Base-by-base conservation (phyloP, 2,113 vertebrate genomes). In the Cheirogaleus medius region DNA sequence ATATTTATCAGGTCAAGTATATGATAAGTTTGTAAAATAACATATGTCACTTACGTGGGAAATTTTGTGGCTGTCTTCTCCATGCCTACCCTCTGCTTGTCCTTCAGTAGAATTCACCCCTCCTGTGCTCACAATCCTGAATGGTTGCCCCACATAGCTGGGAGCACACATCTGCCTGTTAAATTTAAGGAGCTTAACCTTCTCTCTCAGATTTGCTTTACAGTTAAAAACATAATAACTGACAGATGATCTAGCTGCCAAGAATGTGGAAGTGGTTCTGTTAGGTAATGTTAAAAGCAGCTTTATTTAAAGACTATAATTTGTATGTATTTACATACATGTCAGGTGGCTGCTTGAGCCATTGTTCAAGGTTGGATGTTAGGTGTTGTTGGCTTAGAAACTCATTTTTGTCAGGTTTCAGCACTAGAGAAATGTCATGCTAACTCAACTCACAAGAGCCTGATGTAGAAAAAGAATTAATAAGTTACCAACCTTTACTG, bases 1-100 rank as follows among this genome's bases (percentile, higher is more conserved):
- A 95, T 95, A 96, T 95, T 90, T 95, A 84, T 64, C 60, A 90
- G 80, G 42, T 73, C 63, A 69, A 60, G 32, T 91, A 80, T 83
- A 74, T 77, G 87, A 54, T 6, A n/a, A 56, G n/a, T 63, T 78
- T 44, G 11, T 89, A 78, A 82, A 86, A 60, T 74, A 56, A 52
- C 32, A 9, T n/a, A 4, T 58, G 54, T 69, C 23, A 66, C 63
- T 87, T 81, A 32, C 39, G 3, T 93, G 68, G 58, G 49, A 69
- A 68, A 18, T 60, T 83, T 39, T 69, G 63, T 80, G 74, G 44
- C 13, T 74, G 54, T 14, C 23, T 73, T 78, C 15, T 25, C 14
- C 12, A 25, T 5, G 7, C 11, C 15, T 71, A 56, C 14, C 6
- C 27, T 14, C 42, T 32, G 27, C 5, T 49, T 7, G 18, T 52